A percentile compares a stretch with the other conserved stretches of the same genome.
Evolutionary conservation across 2,797 vertebrate species (phyloP).

Genomic region (Pseudochirops corinnae): DNA sequence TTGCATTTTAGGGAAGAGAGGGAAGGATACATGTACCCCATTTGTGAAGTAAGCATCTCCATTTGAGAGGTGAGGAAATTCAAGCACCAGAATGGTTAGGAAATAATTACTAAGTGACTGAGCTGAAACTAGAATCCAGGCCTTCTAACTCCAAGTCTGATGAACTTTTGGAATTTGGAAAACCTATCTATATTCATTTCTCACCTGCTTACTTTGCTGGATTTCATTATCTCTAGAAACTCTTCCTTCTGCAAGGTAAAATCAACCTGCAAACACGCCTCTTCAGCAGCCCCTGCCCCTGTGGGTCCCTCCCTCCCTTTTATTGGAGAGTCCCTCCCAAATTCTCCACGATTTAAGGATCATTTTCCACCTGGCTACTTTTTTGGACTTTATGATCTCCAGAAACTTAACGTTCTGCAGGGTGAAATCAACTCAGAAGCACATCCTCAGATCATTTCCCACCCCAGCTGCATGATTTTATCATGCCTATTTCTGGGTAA

Average conservation of each 20-base stretch:
- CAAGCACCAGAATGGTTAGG: background rate
- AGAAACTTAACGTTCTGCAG: background rate
- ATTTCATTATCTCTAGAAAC: background rate
- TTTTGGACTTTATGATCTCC: background rate
- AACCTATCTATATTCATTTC: background rate
- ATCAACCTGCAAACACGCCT: background rate
- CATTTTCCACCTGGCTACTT: background rate
- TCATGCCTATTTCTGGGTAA: background rate
- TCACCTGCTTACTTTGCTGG: background rate
- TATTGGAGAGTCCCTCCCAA: background rate
- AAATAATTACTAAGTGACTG: background rate
- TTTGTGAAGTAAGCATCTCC: background rate
- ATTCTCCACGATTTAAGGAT: background rate
- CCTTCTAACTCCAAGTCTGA: background rate
- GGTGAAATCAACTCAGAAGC: background rate
- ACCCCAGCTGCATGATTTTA: background rate
- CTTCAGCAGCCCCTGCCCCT: background rate
- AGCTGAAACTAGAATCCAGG: background rate
- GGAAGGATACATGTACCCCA: background rate
- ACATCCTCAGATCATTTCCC: background rate
- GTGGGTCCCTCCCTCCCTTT: background rate
- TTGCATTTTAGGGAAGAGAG: background rate
- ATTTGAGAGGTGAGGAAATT: background rate
- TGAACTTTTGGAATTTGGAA: background rate
- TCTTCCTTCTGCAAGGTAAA: background rate